Percentiles rank a stretch among this genome's conserved stretches.
phyloP scores from a whole-genome alignment of 2,888 invertebrate species.

The Leuctra nigra region DNA sequence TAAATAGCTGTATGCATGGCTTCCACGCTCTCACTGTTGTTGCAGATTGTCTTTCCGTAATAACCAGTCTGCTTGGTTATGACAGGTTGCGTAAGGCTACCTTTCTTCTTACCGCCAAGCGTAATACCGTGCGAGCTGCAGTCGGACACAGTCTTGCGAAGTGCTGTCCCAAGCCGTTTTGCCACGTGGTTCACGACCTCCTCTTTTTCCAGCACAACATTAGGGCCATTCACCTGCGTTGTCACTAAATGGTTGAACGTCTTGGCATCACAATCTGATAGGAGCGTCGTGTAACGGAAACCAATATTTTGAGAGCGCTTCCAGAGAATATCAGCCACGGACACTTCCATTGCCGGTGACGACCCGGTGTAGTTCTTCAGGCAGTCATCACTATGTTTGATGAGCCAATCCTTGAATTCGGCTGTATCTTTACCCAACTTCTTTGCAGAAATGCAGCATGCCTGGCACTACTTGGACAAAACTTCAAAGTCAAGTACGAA shows the following conservation, averaged over 20 bases:
- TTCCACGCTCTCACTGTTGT: constrained; percentile 24
- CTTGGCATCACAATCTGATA: constrained; percentile 21
- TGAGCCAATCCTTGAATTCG: constrained; percentile 28
- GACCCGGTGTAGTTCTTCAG: constrained; percentile 26
- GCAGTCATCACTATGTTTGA: constrained; percentile 26
- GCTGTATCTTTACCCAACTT: constrained; percentile 23
- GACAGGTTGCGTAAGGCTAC: constrained; percentile 15
- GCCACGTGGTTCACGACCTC: constrained; percentile 25
- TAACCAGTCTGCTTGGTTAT: constrained; percentile 22
- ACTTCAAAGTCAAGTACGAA: constrained; percentile 27
- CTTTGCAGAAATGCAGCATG: constrained; percentile 23
- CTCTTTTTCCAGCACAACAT: constrained; percentile 17
- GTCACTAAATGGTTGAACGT: constrained; percentile 16
- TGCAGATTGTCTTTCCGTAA: constrained; percentile 28
- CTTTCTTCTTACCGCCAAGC: constrained; percentile 15
- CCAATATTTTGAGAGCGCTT: constrained; percentile 16
- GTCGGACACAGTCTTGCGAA: constrained; percentile 12
- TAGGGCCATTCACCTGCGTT: background rate
- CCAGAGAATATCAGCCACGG: constrained; percentile 23
- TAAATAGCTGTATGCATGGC: constrained; percentile 29
- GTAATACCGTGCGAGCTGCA: constrained; percentile 12
- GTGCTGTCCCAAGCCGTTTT: constrained; percentile 19
- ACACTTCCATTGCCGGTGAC: constrained; percentile 28
- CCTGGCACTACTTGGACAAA: constrained; percentile 28
- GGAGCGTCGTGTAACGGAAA: constrained; percentile 20